phyloP scores from a whole-genome alignment of 1,140 invertebrate genomes.

The Zaprionus nigranus region DNA sequence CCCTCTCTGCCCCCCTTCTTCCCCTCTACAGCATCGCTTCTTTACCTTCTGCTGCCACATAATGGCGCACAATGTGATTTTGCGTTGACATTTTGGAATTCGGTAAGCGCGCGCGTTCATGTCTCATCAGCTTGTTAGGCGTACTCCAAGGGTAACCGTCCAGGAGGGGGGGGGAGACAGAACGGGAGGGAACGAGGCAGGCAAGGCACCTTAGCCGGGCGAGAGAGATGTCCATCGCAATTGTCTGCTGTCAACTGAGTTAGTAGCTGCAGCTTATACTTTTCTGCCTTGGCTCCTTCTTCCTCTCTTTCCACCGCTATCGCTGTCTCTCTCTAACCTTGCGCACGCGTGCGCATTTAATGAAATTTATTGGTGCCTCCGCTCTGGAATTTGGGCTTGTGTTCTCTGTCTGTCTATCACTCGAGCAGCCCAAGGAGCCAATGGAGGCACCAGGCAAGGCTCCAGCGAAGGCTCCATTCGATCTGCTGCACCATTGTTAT shows the following conservation, averaged over 20 bases:
- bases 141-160: not conserved
- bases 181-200: not conserved
- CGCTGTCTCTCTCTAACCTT: constrained; percentile 46
- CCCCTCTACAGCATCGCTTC: constrained; percentile 3
- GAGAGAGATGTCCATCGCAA: constrained; percentile 77
- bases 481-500: constrained; percentile 67
- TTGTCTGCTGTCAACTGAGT: constrained; percentile 76
- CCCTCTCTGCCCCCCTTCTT: not conserved
- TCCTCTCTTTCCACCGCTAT: constrained; percentile 1
- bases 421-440: constrained; percentile 20
- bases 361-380: constrained; percentile 80
- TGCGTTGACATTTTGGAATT: constrained; percentile 83
- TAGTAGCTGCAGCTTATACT: constrained; percentile 64
- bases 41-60: constrained; percentile 58
- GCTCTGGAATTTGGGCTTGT: constrained; percentile 81
- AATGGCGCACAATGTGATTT: constrained; percentile 84
- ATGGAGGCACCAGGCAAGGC: not conserved
- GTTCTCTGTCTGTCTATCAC: constrained; percentile 81
- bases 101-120: constrained; percentile 81
- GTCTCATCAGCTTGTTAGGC: constrained; percentile 84
- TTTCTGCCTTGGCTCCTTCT: constrained; percentile 18
- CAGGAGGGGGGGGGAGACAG: not conserved
- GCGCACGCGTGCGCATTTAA: constrained; percentile 83
- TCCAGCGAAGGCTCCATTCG: not conserved
- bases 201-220: constrained; percentile 8